Base-by-base conservation (phyloP, 2,797 vertebrate genomes). In the Halcyon leucocephala region DNA sequence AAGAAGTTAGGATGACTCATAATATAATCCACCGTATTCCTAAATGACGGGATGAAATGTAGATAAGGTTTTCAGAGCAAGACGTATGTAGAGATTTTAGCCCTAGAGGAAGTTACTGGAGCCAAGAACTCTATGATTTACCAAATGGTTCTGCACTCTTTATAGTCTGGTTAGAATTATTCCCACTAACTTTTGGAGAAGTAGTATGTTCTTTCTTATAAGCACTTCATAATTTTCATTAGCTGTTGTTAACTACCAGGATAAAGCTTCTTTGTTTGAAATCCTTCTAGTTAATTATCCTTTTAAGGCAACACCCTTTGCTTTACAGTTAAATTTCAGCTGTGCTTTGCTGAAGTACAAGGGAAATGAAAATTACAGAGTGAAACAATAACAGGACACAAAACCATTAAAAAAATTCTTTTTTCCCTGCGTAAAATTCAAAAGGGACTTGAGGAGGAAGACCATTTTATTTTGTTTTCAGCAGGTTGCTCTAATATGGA, bases 1-100 rank as follows among this genome's bases (percentile, higher is more conserved):
- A 95, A 91, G 85, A 87, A 67, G 29, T 70, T n/a, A 60, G 12
- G 22, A 86, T 95, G 89, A 96, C n/a, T 95, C 85, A 96, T 37
- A 91, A 82, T 90, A 88, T 57, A 91, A 89, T 86, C 18, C 48
- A 90, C 55, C 54, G 28, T 89, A 94, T 80, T 85, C 62, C 57
- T 90, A 89, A 90, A 80, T 88, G 52, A 85, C 60, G 25, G 52
- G n/a, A 93, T 95, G 84, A 97, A 60, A 93, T 14, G 10, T 57
- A 60, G 62, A 49, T 82, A 94, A 92, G 39, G 11, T 85, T 95
- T 95, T 71, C 77, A 86, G 70, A 92, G 48, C 11, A 94, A 90
- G 58, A 93, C 61, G 10, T 41, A 52, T 44, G 9, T 13, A 91
- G 55, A 84, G 26, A 58, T 81, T 91, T 95, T 72, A 78, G 79